Conservation (phyloP, 2,888 invertebrate species). For the Platycnemis pennipes region DNA sequence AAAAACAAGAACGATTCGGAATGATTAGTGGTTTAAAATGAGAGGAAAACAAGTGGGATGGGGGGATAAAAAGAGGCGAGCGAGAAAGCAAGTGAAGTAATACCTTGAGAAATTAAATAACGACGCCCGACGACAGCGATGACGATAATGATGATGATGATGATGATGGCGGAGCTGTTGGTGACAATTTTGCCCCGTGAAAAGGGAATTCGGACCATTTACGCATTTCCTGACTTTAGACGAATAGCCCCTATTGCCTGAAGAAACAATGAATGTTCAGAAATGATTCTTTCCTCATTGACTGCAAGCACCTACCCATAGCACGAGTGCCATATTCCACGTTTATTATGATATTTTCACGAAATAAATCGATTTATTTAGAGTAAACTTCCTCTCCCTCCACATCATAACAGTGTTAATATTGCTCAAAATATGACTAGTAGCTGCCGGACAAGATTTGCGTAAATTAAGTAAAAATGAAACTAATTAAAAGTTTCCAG, state of each 20-base stretch:
- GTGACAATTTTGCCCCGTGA: neutral
- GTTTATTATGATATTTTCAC: neutral
- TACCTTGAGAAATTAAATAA: slow-evolving; percentile 54
- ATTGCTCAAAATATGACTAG: no score
- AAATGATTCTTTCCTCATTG: neutral
- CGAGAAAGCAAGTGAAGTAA: slow-evolving; percentile 54
- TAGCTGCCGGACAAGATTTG: no score
- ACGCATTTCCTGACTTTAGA: neutral
- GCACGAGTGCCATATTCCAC: neutral
- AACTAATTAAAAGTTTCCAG: no score
- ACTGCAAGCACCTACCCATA: neutral
- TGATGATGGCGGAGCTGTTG: neutral
- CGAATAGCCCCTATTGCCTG: neutral
- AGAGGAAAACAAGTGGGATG: slow-evolving; percentile 6
- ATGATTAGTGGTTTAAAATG: slow-evolving; percentile 65
- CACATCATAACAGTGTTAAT: no score
- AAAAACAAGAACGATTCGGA: slow-evolving; percentile 36
- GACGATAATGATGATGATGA: neutral
- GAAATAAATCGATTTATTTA: no score
- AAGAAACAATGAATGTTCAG: neutral
- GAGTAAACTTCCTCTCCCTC: no score
- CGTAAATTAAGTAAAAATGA: no score
- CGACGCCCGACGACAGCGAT: neutral
- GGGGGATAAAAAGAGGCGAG: slow-evolving; percentile 47
- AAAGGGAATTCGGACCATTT: neutral